Conservation (phyloP, 2,888 invertebrate genomes). For the Poecilus cupreus region DNA sequence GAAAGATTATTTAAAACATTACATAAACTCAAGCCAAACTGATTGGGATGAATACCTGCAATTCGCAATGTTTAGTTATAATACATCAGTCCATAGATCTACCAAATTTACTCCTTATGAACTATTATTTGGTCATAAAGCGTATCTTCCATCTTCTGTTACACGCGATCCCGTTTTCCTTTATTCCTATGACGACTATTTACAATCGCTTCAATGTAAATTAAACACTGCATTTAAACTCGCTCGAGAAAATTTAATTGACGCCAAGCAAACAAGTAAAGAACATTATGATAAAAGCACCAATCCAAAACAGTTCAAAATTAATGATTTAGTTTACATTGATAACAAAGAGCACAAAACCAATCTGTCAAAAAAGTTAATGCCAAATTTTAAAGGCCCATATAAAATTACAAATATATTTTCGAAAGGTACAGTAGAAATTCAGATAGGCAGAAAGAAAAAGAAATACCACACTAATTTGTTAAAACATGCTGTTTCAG, state of each 20-base stretch:
- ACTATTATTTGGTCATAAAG: constrained; percentile 64
- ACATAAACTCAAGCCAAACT: constrained; percentile 63
- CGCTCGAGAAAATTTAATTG: constrained; percentile 63
- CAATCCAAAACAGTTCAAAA: constrained; percentile 59
- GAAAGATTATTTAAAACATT: constrained; percentile 66
- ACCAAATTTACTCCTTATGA: constrained; percentile 65
- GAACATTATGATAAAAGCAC: constrained; percentile 61
- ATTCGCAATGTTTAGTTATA: constrained; percentile 65
- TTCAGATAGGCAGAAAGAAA: constrained; percentile 52
- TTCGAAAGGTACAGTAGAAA: constrained; percentile 44
- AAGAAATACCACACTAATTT: constrained; percentile 54
- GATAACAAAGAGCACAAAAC: constrained; percentile 38
- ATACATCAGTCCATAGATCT: constrained; percentile 64
- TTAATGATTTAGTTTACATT: constrained; percentile 62
- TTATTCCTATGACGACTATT: no score
- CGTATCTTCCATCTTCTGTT: no score
- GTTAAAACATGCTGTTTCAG: constrained; percentile 60
- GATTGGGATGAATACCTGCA: constrained; percentile 67
- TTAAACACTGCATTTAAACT: constrained; percentile 63
- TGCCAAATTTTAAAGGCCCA: constrained; percentile 52
- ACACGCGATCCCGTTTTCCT: no score
- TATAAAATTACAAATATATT: constrained; percentile 41
- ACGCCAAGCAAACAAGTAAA: constrained; percentile 63
- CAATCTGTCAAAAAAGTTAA: constrained; percentile 44
- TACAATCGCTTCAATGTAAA: constrained; percentile 61